These are phyloP conservation scores for Sparidentex hasta DNA, from an alignment of 2,797 vertebrate genomes.

Conservation along the genomic window DNA sequence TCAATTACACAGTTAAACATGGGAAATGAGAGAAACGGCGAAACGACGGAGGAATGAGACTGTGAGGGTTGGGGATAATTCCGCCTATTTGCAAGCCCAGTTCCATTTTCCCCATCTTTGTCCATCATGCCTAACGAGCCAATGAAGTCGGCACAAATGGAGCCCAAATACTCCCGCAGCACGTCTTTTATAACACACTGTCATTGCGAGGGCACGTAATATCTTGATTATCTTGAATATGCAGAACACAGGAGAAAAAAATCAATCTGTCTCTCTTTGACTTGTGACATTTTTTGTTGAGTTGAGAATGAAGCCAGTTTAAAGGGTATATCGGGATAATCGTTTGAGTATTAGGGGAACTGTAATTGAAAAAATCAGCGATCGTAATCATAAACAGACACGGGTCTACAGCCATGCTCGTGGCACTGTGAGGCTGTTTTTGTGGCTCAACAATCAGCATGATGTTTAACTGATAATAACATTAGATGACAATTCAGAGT, in stretches of 20 bases:
- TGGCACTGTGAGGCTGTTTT: too few relatives aligned
- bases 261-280: background rate
- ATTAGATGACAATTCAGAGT: too few relatives aligned
- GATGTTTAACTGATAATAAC: too few relatives aligned
- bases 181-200: background rate
- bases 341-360: too few relatives aligned
- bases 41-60: background rate
- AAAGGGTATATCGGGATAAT: too few relatives aligned
- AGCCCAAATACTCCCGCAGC: background rate
- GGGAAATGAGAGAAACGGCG: background rate
- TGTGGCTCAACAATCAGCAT: too few relatives aligned
- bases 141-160: background rate
- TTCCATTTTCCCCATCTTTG: constrained; percentile 7
- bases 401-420: too few relatives aligned
- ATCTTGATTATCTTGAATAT: background rate
- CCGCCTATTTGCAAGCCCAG: background rate
- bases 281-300: background rate
- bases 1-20: constrained; percentile 43
- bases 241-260: background rate
- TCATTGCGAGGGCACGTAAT: background rate
- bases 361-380: too few relatives aligned
- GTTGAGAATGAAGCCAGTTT: too few relatives aligned
- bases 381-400: too few relatives aligned
- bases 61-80: constrained; percentile 18
- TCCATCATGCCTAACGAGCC: constrained; percentile 20